phyloP scores from a whole-genome alignment of 2,113 vertebrate genomes.

The Lota lota region DNA sequence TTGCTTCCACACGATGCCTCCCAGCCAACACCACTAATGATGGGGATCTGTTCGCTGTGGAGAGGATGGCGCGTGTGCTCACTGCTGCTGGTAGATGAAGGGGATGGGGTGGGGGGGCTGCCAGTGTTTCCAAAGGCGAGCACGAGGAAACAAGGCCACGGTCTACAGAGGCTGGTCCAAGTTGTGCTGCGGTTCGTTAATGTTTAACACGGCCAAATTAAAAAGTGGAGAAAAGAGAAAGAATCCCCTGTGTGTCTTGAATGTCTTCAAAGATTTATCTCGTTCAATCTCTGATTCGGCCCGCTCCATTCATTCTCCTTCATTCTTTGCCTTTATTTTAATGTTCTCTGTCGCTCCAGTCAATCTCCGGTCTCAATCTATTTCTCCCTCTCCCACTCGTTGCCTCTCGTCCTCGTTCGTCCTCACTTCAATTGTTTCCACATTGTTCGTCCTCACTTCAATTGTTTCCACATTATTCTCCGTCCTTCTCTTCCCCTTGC shows the following conservation, averaged over 20 bases:
- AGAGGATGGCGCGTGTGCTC: neutral
- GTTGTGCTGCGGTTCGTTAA: slow-evolving; percentile 30
- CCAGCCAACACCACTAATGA: slow-evolving; percentile 29
- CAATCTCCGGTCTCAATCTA: too few species aligned
- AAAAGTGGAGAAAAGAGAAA: slow-evolving; percentile 22
- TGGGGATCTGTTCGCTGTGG: slow-evolving; percentile 28
- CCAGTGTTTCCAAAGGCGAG: slow-evolving; percentile 18
- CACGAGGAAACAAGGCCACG: slow-evolving; percentile 5
- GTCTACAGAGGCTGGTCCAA: slow-evolving; percentile 28
- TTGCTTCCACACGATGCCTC: slow-evolving; percentile 36
- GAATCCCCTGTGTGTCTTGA: neutral
- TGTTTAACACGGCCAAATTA: slow-evolving; percentile 15
- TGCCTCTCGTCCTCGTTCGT: neutral
- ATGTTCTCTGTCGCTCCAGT: neutral
- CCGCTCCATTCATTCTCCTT: neutral
- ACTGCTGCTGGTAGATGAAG: neutral
- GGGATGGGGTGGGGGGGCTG: neutral
- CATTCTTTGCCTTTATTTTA: neutral
- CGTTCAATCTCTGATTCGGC: neutral
- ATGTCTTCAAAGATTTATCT: neutral
- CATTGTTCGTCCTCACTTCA: too few species aligned
- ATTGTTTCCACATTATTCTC: neutral
- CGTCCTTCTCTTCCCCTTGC: neutral
- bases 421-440: too few species aligned
- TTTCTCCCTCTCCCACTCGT: neutral